Evolutionary conservation across 2,888 invertebrate species (phyloP).

Genomic region (Heliconius charithonia): DNA sequence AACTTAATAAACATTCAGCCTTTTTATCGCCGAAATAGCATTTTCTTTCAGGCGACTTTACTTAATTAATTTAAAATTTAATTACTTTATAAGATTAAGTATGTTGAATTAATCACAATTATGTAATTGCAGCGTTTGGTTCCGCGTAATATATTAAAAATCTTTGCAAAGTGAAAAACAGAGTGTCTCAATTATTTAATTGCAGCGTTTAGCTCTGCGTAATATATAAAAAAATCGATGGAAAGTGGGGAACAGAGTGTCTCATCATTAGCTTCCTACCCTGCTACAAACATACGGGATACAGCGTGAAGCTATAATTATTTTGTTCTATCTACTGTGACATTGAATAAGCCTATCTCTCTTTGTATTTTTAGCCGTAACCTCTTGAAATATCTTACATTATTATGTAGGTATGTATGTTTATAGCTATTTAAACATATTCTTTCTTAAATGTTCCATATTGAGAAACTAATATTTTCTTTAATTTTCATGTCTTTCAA

Average conservation of each 20-base stretch:
- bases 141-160: too few relatives aligned
- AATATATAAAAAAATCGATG: neutral
- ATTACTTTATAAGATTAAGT: too few relatives aligned
- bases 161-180: too few relatives aligned
- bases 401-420: neutral
- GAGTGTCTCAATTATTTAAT: too few relatives aligned
- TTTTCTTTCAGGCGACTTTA: too few relatives aligned
- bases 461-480: neutral
- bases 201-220: too few relatives aligned
- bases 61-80: too few relatives aligned
- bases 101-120: too few relatives aligned
- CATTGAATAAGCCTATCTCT: neutral
- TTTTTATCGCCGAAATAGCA: too few relatives aligned
- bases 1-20: too few relatives aligned
- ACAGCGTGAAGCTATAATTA: neutral
- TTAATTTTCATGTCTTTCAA: slow-evolving; percentile 47
- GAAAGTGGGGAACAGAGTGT: neutral
- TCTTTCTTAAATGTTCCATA: neutral
- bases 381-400: neutral
- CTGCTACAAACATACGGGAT: neutral
- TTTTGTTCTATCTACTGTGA: too few relatives aligned
- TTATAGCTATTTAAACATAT: neutral
- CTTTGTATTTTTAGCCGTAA: neutral
- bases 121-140: too few relatives aligned
- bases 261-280: neutral